These are phyloP conservation scores for Venustaconcha ellipsiformis DNA, from an alignment of 1,140 invertebrate genomes.

Conservation along the genomic window DNA sequence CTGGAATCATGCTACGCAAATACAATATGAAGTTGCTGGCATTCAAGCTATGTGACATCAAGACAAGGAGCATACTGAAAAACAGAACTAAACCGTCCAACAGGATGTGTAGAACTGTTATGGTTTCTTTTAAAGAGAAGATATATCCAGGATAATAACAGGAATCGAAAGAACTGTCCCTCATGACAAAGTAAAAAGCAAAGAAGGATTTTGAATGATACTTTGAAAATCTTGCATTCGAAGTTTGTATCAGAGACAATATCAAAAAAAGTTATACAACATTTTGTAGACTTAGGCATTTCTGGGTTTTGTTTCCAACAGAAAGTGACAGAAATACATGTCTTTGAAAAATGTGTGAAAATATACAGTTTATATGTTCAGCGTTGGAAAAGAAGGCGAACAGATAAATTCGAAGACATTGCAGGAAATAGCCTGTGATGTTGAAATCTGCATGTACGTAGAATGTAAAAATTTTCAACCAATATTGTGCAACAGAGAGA, in stretches of 20 bases:
- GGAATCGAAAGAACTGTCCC: conserved; percentile 29
- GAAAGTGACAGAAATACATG: conserved; percentile 34
- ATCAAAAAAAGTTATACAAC: conserved; percentile 27
- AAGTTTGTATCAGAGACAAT: conserved; percentile 30
- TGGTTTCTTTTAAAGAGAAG: no score
- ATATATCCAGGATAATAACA: conserved; percentile 22
- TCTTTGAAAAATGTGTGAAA: conserved; percentile 32
- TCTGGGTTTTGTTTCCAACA: conserved; percentile 26
- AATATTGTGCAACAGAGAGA: conserved; percentile 6
- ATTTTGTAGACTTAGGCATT: conserved; percentile 32
- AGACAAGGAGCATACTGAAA: no score
- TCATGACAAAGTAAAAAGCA: no score
- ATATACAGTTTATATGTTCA: conserved; percentile 27
- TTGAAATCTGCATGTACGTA: conserved; percentile 32
- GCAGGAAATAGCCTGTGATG: conserved; percentile 10
- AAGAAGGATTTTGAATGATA: conserved; percentile 24
- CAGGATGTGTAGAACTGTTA: no score
- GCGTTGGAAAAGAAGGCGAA: conserved; percentile 10
- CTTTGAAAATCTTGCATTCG: conserved; percentile 15
- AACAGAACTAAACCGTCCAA: no score
- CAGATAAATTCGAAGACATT: conserved; percentile 1
- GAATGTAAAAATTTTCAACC: conserved; percentile 21
- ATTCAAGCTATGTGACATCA: no score
- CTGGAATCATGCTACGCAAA: no score
- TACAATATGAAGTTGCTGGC: no score